Conservation (phyloP, 1,140 invertebrate species). For the Phenacoccus solenopsis region DNA sequence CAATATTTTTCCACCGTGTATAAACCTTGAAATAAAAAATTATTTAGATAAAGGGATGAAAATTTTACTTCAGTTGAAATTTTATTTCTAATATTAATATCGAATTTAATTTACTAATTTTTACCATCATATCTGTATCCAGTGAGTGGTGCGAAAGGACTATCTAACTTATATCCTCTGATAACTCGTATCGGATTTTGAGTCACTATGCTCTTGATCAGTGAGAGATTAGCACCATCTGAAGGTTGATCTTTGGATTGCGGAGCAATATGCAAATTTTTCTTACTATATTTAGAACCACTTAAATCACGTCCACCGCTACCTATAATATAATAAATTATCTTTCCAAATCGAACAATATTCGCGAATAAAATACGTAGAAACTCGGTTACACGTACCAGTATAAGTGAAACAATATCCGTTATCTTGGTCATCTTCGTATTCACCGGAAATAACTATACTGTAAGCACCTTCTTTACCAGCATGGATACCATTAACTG, state of each 20-base stretch:
- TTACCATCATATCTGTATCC: constrained; percentile 57
- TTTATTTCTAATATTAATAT: not conserved
- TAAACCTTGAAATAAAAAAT: not conserved
- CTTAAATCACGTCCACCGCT: not conserved
- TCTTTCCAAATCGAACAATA: too few species aligned
- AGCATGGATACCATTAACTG: constrained; percentile 73
- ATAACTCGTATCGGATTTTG: constrained; percentile 69
- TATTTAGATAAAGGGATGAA: not conserved
- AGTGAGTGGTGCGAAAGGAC: constrained; percentile 59
- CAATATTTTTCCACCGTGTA: constrained; percentile 10
- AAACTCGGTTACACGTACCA: constrained; percentile 51
- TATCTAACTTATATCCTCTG: constrained; percentile 52
- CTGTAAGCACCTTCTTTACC: constrained; percentile 69
- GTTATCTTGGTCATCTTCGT: constrained; percentile 74
- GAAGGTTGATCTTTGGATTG: not conserved
- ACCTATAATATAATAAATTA: too few species aligned
- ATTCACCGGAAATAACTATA: constrained; percentile 70
- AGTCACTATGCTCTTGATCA: constrained; percentile 28
- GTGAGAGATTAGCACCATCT: not conserved
- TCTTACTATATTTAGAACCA: not conserved
- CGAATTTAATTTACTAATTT: not conserved
- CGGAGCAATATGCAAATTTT: not conserved
- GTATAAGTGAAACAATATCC: constrained; percentile 74
- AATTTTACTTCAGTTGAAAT: not conserved
- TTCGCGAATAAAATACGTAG: not conserved